Base-by-base conservation (phyloP, 2,113 vertebrate genomes). In the Malaclemys terrapin region DNA sequence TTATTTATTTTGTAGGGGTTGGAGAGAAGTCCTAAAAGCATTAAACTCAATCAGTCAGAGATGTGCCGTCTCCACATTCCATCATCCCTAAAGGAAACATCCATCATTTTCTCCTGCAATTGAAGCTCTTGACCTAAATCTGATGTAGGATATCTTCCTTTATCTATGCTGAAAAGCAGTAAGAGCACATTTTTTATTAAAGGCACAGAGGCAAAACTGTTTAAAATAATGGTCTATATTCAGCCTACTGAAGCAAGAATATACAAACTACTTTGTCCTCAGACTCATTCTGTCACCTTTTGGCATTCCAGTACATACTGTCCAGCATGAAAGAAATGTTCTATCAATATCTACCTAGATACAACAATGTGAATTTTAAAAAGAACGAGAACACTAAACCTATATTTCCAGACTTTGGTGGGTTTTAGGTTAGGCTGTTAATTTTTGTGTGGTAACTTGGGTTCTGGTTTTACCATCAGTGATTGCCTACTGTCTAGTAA, bases 101-200 rank as follows among this genome's bases (percentile, higher is more conserved):
- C 56, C 8, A 96, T 95, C 69, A 86, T 95, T 96, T 94, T 93
- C 89, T 78, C 72, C 89, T 93, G 88, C 97, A 98, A 98, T 17
- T 94, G 89, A 97, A 94, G 93, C 90, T 94, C 95, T 93, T 95
- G 94, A 95, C 94, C 95, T 98, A 97, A 97, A 95, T 95, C 85
- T 96, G 81, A 96, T 94, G 85, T 93, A 91, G 91, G 97, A 96
- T 84, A 82, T n/a, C 93, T 96, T 94, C 89, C 49, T 97, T 92
- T 96, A 93, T 96, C 96, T 95, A 83, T 82, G 35, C 50, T 93
- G 84, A 93, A 95, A 69, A 54, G 57, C 54, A 72, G 47, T 94
- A 92, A 96, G 80, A 85, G 10, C 52, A 93, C 94, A 83, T 89
- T 97, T 97, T 90, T 97, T 92, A 97, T 94, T 85, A 96, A 91